Conservation (phyloP, 1,140 invertebrate species). For the Brachionus manjavacas region DNA sequence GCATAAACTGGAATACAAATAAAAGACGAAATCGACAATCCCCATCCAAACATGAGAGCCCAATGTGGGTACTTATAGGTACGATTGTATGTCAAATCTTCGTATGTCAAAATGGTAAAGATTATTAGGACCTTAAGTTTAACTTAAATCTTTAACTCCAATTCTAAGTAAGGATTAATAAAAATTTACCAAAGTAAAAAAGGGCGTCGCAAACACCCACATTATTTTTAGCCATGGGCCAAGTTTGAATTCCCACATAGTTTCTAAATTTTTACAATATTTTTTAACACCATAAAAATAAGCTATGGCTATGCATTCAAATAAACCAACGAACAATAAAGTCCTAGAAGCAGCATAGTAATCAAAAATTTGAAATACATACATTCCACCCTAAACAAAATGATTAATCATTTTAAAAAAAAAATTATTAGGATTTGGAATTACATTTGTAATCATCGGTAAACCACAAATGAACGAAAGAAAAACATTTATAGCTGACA, state of each 20-base stretch:
- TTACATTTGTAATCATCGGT: constrained; percentile 68
- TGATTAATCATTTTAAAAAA: constrained; percentile 43
- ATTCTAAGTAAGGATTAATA: background rate
- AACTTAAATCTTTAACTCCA: constrained; percentile 35
- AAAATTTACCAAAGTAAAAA: constrained; percentile 62
- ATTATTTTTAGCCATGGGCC: constrained; percentile 61
- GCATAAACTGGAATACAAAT: constrained; percentile 48
- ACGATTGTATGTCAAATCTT: constrained; percentile 49
- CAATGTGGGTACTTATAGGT: constrained; percentile 48
- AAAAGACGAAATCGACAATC: constrained; percentile 48
- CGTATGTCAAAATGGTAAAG: constrained; percentile 77
- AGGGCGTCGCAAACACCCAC: constrained; percentile 70
- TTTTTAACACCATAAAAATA: constrained; percentile 67
- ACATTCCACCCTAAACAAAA: constrained; percentile 64
- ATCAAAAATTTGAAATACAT: constrained; percentile 70
- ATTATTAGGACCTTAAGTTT: constrained; percentile 68
- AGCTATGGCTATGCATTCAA: constrained; percentile 69
- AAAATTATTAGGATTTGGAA: constrained; percentile 42
- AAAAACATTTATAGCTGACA: constrained; percentile 63
- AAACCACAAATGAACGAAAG: constrained; percentile 66
- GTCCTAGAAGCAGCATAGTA: constrained; percentile 66
- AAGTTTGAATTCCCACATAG: constrained; percentile 17
- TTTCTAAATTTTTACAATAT: constrained; percentile 40
- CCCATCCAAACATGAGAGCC: constrained; percentile 51
- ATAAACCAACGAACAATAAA: constrained; percentile 67